phyloP scores from a whole-genome alignment of 2,797 vertebrate species.

The Ptychobarbus kaznakovi region DNA sequence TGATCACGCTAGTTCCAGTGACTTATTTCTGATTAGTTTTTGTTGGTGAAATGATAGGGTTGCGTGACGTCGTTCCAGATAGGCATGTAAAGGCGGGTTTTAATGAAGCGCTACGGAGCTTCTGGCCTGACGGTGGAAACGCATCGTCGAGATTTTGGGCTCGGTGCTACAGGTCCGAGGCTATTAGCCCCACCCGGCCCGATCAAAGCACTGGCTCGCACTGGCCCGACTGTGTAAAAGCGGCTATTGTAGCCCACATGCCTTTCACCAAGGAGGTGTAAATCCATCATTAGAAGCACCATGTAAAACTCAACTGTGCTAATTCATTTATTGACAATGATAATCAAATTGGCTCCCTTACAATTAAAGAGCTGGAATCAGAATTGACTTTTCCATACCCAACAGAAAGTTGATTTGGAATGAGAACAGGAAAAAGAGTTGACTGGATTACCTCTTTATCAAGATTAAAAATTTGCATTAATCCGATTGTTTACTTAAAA shows the following conservation, averaged over 20 bases:
- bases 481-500: not conserved
- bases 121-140: no score
- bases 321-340: constrained; percentile 14
- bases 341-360: not conserved
- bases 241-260: constrained; percentile 16
- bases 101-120: no score
- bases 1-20: no score
- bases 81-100: no score
- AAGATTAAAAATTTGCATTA: not conserved
- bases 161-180: no score
- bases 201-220: no score
- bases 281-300: constrained; percentile 19
- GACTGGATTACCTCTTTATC: not conserved
- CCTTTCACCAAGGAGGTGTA: constrained; percentile 66
- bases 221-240: no score
- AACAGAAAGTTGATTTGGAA: not conserved
- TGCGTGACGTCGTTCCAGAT: no score
- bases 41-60: no score
- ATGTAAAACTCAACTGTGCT: constrained; percentile 7
- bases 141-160: no score
- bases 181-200: no score
- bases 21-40: no score
- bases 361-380: not conserved
- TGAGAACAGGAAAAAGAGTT: not conserved
- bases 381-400: not conserved